These are phyloP conservation scores for Drosophila maculinotata DNA, from an alignment of 2,888 invertebrate genomes.

Conservation along the genomic window DNA sequence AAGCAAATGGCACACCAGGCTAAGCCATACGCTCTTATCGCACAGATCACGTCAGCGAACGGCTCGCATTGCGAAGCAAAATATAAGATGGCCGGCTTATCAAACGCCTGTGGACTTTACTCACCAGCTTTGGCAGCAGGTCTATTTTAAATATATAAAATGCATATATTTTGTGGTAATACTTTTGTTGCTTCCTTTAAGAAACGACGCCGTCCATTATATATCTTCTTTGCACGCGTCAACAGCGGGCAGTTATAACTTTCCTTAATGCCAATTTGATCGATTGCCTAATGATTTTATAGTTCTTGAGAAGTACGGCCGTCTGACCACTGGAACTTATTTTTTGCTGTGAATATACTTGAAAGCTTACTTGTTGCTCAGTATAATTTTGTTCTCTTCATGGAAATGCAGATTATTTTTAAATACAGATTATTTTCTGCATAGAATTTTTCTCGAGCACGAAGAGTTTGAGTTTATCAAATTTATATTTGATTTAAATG, in stretches of 20 bases:
- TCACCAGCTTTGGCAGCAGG: slow-evolving; percentile 10
- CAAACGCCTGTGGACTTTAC: slow-evolving; percentile 30
- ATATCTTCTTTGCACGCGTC: neutral
- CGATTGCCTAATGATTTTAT: slow-evolving; percentile 16
- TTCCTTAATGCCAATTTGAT: slow-evolving; percentile 37
- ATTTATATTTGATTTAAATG: neutral
- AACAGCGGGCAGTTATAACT: slow-evolving; percentile 2
- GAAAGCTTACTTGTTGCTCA: neutral
- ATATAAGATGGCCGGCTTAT: slow-evolving; percentile 35
- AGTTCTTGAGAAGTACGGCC: neutral
- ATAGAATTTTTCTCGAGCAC: no score
- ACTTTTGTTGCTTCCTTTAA: slow-evolving; percentile 5
- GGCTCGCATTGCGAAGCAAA: slow-evolving; percentile 9
- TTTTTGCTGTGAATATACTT: neutral
- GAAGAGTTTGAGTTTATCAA: neutral
- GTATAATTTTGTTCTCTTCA: neutral
- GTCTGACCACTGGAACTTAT: slow-evolving; percentile 18
- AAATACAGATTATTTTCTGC: neutral
- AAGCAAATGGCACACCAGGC: slow-evolving; percentile 19
- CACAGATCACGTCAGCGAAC: slow-evolving; percentile 14
- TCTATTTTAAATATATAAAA: slow-evolving; percentile 4
- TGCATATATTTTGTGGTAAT: neutral
- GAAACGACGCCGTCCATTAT: neutral
- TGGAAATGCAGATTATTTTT: neutral
- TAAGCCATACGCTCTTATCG: slow-evolving; percentile 18